Conservation (phyloP, 2,797 vertebrate genomes). For the Danio albolineatus region DNA sequence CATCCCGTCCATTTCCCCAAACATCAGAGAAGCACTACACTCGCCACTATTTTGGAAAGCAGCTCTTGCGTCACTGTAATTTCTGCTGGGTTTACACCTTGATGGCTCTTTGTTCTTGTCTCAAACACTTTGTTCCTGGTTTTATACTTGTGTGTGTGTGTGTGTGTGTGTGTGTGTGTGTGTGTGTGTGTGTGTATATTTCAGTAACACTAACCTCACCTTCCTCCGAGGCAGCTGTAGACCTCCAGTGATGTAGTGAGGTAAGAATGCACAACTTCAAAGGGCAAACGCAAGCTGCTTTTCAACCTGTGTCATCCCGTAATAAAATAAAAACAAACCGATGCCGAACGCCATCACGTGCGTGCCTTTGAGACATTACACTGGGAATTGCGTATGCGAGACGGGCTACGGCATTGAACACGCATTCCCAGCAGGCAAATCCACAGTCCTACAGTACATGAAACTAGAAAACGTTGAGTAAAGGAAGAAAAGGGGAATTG, state of each 20-base stretch:
- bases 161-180: slow-evolving; percentile 45
- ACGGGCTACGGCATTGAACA: slow-evolving; percentile 59
- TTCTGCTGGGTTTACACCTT: slow-evolving; percentile 31
- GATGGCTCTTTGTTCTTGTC: slow-evolving; percentile 27
- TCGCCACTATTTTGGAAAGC: slow-evolving; percentile 44
- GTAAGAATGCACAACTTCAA: slow-evolving; percentile 81
- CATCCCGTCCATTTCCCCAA: slow-evolving; percentile 45
- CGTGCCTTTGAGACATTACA: background rate
- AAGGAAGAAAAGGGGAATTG: slow-evolving; percentile 59
- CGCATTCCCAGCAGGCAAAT: slow-evolving; percentile 64
- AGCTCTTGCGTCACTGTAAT: slow-evolving; percentile 48
- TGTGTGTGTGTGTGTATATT: slow-evolving; percentile 35
- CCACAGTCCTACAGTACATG: slow-evolving; percentile 61
- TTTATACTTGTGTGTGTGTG: slow-evolving; percentile 19
- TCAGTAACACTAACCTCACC: slow-evolving; percentile 67
- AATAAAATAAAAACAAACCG: slow-evolving; percentile 3
- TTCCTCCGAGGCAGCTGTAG: slow-evolving; percentile 71
- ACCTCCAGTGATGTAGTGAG: slow-evolving; percentile 74
- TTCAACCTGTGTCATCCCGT: slow-evolving; percentile 70
- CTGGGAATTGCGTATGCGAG: slow-evolving; percentile 63
- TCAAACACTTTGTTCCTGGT: slow-evolving; percentile 57
- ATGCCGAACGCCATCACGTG: background rate
- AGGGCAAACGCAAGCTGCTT: slow-evolving; percentile 77
- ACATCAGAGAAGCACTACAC: slow-evolving; percentile 37
- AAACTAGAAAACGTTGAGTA: slow-evolving; percentile 60